Conservation (phyloP, 2,797 vertebrate genomes). For the Poecile montanus region DNA sequence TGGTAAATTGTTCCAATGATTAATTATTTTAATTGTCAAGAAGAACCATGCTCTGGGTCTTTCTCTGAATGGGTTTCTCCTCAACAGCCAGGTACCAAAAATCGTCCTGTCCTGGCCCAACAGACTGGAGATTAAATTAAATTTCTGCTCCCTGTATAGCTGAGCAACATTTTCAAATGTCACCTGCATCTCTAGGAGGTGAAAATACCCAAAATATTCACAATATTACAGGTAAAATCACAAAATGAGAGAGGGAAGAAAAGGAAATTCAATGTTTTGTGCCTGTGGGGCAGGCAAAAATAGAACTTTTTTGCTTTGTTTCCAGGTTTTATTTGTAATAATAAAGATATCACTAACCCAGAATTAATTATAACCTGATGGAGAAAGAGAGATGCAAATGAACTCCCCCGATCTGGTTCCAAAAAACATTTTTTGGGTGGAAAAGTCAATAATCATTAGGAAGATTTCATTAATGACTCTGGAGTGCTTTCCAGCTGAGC, state of each 20-base stretch:
- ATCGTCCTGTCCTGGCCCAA: not conserved
- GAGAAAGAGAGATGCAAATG: not conserved
- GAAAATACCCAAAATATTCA: not conserved
- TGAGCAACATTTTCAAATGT: not conserved
- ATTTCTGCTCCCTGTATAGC: not conserved
- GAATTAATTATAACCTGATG: not conserved
- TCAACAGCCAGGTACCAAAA: not conserved
- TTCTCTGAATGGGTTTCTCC: not conserved
- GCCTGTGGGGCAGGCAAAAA: no score
- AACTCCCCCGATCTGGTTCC: not conserved
- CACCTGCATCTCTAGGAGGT: not conserved
- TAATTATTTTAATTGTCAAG: not conserved
- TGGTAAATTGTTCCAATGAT: not conserved
- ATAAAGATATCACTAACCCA: not conserved
- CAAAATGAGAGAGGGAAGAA: not conserved
- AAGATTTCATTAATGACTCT: not conserved
- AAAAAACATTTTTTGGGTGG: not conserved
- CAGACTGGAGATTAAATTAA: not conserved
- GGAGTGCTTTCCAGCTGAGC: constrained; percentile 18
- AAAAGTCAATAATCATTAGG: not conserved
- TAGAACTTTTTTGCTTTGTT: not conserved
- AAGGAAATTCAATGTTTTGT: not conserved
- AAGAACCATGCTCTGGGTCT: not conserved
- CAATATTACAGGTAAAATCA: not conserved
- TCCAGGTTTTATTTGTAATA: not conserved